Evolutionary conservation across 2,113 vertebrate species (phyloP).

Genomic region (Poeciliopsis turrubarensis): DNA sequence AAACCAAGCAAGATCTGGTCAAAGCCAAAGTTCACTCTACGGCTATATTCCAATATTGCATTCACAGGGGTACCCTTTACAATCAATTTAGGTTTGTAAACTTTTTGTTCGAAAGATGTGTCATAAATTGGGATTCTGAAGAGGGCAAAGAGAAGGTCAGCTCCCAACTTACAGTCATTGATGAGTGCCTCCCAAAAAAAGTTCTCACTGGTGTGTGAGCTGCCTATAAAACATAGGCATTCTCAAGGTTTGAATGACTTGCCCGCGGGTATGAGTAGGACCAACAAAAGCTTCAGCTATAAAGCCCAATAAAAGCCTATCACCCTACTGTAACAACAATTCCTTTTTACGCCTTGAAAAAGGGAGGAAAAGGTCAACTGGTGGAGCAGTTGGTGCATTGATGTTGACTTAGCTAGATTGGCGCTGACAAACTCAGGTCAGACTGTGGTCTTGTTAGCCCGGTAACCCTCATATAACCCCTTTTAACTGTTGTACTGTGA

Average conservation of each 20-base stretch:
- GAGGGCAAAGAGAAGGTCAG: conserved; percentile 68
- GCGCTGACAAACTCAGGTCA: conserved; percentile 75
- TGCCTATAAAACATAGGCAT: conserved; percentile 76
- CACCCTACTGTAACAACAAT: conserved; percentile 81
- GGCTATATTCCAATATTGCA: background rate
- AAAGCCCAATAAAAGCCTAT: conserved; percentile 81
- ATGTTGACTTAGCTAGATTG: conserved; percentile 81
- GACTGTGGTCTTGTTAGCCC: conserved; percentile 70
- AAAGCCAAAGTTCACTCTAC: conserved; percentile 8
- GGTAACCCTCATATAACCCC: conserved; percentile 78
- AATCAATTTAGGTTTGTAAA: conserved; percentile 15
- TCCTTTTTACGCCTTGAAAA: conserved; percentile 71
- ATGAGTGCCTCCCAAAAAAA: conserved; percentile 64
- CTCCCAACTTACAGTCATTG: conserved; percentile 64
- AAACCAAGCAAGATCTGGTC: background rate
- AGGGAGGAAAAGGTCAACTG: conserved; percentile 78
- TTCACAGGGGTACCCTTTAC: background rate
- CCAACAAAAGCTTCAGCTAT: conserved; percentile 77
- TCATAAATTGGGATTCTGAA: conserved; percentile 32
- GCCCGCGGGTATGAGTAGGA: conserved; percentile 79
- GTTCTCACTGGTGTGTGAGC: conserved; percentile 72
- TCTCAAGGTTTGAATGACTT: conserved; percentile 79
- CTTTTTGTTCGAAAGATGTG: conserved; percentile 26
- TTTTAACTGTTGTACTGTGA: conserved; percentile 67
- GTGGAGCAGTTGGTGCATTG: conserved; percentile 73